These are phyloP conservation scores for Pangasius mekongensis DNA, from an alignment of 2,797 vertebrate genomes.

Conservation along the genomic window DNA sequence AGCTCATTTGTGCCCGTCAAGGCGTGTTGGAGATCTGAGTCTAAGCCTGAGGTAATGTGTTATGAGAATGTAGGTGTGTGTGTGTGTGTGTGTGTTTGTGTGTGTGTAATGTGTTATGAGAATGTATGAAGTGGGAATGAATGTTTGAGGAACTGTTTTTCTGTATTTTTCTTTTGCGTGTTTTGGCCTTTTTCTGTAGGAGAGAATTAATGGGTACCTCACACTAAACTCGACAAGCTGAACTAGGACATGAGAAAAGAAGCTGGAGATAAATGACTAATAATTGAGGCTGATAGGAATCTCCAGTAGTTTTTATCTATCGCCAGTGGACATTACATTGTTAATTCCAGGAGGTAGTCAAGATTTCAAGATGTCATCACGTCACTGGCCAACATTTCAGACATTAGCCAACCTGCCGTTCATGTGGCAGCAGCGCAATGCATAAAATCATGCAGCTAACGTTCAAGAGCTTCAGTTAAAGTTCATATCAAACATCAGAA, in stretches of 20 bases:
- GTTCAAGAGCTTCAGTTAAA: not conserved
- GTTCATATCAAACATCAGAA: not conserved
- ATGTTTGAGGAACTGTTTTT: not conserved
- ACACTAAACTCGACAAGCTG: not conserved
- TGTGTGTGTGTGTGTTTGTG: not conserved
- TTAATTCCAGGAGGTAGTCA: not conserved
- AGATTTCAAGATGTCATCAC: too few species aligned
- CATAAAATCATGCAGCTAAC: not conserved
- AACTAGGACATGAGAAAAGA: not conserved
- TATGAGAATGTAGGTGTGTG: not conserved
- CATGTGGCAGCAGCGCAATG: too few species aligned
- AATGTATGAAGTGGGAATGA: not conserved
- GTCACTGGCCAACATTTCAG: not conserved
- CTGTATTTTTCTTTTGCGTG: not conserved
- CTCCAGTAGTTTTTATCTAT: not conserved
- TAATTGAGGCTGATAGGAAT: not conserved
- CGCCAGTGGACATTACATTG: not conserved
- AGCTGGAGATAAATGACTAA: not conserved
- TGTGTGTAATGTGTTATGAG: not conserved
- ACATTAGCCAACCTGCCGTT: not conserved
- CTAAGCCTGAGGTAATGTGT: constrained; percentile 1
- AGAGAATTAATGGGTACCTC: not conserved
- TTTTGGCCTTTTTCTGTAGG: not conserved
- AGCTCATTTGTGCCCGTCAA: constrained; percentile 15
- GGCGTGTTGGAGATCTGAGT: not conserved